Evolutionary conservation across 2,797 vertebrate genomes (phyloP).

Genomic region (Lagodon rhomboides): DNA sequence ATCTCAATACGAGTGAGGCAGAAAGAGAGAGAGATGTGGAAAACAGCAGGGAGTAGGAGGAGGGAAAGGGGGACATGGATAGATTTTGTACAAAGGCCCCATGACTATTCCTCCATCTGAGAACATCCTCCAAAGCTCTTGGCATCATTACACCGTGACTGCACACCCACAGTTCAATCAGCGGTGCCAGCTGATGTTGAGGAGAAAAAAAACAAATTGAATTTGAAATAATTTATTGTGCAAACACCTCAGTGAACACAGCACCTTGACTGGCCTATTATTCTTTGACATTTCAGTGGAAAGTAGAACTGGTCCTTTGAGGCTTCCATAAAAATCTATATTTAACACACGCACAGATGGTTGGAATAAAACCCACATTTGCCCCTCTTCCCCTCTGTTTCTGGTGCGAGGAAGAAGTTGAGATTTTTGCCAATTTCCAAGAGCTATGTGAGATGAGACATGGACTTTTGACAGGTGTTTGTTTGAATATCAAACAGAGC

Average conservation of each 20-base stretch:
- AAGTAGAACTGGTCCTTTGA: slow-evolving; percentile 76
- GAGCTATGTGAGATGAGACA: slow-evolving; percentile 77
- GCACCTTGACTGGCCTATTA: slow-evolving; percentile 73
- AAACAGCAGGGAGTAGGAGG: slow-evolving; percentile 67
- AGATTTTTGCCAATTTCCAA: slow-evolving; percentile 81
- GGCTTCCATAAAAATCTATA: slow-evolving; percentile 80
- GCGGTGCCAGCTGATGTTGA: slow-evolving; percentile 50
- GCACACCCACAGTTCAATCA: slow-evolving; percentile 59
- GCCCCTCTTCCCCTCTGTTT: slow-evolving; percentile 67
- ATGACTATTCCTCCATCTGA: slow-evolving; percentile 61
- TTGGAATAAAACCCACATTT: slow-evolving; percentile 76
- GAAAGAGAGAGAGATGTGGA: slow-evolving; percentile 63
- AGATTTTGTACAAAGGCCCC: slow-evolving; percentile 63
- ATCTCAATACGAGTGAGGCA: slow-evolving; percentile 78
- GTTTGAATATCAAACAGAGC: slow-evolving; percentile 85
- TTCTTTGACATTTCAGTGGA: slow-evolving; percentile 77
- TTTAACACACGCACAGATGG: slow-evolving; percentile 81
- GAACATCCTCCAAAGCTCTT: slow-evolving; percentile 69
- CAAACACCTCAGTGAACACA: slow-evolving; percentile 67
- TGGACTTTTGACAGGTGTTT: slow-evolving; percentile 85
- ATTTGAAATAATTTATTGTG: slow-evolving; percentile 69
- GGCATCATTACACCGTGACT: slow-evolving; percentile 50
- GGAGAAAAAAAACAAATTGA: slow-evolving; percentile 51
- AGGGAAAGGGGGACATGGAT: slow-evolving; percentile 60
- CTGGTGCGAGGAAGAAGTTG: slow-evolving; percentile 66